Evolutionary conservation across 2,113 vertebrate genomes (phyloP).

Genomic region (Percina caprodes): DNA sequence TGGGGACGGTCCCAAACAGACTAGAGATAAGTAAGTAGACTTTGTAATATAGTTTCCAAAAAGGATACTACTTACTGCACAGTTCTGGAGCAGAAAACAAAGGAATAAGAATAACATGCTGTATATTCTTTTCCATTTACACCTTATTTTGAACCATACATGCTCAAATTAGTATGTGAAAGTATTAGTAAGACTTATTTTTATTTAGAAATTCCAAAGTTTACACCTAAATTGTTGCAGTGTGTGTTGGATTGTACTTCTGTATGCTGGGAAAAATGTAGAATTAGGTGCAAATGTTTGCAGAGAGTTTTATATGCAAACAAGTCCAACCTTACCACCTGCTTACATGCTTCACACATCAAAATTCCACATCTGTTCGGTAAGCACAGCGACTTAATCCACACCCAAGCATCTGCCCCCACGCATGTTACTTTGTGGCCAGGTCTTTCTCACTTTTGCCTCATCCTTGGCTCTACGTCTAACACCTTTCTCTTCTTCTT

Average conservation of each 20-base stretch:
- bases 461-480: constrained; percentile 4
- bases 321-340: constrained; percentile 40
- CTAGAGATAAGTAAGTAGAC: constrained; percentile 36
- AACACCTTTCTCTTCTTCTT: background rate
- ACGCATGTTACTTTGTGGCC: constrained; percentile 12
- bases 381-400: constrained; percentile 10
- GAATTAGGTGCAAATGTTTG: background rate
- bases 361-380: constrained; percentile 49
- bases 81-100: constrained; percentile 8
- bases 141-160: background rate
- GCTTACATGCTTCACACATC: constrained; percentile 25
- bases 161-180: background rate
- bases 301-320: constrained; percentile 19
- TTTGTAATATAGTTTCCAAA: constrained; percentile 11
- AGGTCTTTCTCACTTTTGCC: constrained; percentile 15
- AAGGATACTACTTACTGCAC: constrained; percentile 11
- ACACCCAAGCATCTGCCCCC: constrained; percentile 47
- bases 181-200: background rate
- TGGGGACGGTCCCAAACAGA: constrained; percentile 12
- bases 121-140: background rate
- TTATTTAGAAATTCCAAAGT: background rate
- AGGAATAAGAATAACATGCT: background rate
- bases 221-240: constrained; percentile 12
- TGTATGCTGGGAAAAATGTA: background rate
- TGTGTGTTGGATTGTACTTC: background rate